Base-by-base conservation (phyloP, 2,888 invertebrate species). In the Mayetiola destructor region DNA sequence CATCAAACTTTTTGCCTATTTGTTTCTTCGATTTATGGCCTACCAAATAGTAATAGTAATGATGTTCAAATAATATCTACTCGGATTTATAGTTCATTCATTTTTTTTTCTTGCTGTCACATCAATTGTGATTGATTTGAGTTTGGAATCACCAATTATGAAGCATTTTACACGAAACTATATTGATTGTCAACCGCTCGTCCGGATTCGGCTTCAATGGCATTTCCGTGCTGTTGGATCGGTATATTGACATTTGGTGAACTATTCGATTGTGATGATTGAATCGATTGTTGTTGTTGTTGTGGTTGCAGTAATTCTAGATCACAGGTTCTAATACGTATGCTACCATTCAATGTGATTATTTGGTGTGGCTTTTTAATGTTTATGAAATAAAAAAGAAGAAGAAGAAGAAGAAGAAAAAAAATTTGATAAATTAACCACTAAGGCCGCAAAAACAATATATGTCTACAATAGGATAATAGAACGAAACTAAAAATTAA, bases 171-270 rank as follows among this genome's bases (percentile, higher is more conserved):
- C 61, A 82, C 82, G 70, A 81, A 85, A 67, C 82, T 84, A 72
- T 90, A 90, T 62, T 86, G 88, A 73, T 90, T 90, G 70, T 89
- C 89, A 16, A 89, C 80, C 23, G 89, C 89, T 58, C 88, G 68
- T 20, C 69, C 71, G 30, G 64, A 64, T 59, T 65, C 66, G 42
- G 62, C 60, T 29, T 64, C 62, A 14, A 56, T 36, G 16, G 55
- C 56, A 32, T 57, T 57, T n/a, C 30, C 20, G 10, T 29, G 58
- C 55, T 62, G 63, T 30, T 61, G 61, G 12, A n/a, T 39, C 18
- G 48, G 48, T 27, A 27, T 48, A 27, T 27, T 48, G n/a, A 16
- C 3, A 35, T 35, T 54, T n/a, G 56, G 32, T 32, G 21, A 16
- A 30, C 64, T 53, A 65, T 64, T 58, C 66, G 59, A 40, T 65